Evolutionary conservation across 1,140 invertebrate genomes (phyloP), one percentile per base, ranked within the genome.

Genomic region (Drosophila pandora): DNA sequence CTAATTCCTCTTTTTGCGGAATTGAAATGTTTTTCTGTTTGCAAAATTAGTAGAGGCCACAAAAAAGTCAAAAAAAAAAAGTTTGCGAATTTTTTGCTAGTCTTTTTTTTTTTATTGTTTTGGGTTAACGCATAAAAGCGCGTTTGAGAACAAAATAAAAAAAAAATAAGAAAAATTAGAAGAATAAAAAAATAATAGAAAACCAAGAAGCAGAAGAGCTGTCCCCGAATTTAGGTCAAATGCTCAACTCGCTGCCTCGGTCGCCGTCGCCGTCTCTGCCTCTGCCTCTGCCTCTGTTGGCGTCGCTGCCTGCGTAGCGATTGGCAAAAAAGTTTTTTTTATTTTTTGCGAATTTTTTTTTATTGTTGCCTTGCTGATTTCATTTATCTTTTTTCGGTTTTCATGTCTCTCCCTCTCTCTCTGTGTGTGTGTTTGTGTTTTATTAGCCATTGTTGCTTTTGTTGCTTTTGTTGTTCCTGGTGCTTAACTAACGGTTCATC

Each of bases 141-240:
- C 68, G 54, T 71, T 37, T 52, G 52, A 39, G 59, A 62, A 56
- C 43, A 28, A 9, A 23, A 28, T 25, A 47, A 48, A 28, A 28
- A 9, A 23, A 28, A 32, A 47, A 48, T 0, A 17, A 17, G 17
- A 17, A 47, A 21, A 17, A 45, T 9, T 13, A 43, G 13, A 28
- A 5, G 25, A 28, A n/a, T n/a, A n/a, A 13, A 61, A 55, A 65
- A 32, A 39, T 8, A 54, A n/a, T 68, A 68, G 63, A 68, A 54
- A 53, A 49, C 59, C 28, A 62, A 60, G 25, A 54, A 63, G 61
- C 25, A 28, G 25, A 57, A 55, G 64, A 55, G 62, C 65, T 68
- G 65, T 69, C 65, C 63, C 50, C 65, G 76, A 85, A 84, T 85
- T 84, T 84, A 47, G 81, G 81, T 84, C 81, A 84, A 84, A 84